Conservation (phyloP, 2,888 invertebrate genomes). For the Masnerella sp. region DNA sequence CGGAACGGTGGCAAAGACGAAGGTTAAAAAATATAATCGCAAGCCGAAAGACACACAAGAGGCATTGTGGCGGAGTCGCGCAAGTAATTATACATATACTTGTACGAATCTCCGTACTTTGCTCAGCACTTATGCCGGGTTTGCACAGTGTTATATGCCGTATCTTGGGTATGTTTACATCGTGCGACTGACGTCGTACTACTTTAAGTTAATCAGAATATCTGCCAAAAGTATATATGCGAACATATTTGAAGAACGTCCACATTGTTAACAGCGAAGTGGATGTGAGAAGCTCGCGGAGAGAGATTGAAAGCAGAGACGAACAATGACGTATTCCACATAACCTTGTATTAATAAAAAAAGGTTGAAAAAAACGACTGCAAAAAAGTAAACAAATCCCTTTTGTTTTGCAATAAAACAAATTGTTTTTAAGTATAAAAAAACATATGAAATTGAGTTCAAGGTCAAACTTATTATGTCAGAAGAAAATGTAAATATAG, state of each 20-base stretch:
- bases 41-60: neutral
- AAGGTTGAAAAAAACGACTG: neutral
- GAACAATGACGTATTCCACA: constrained; percentile 13
- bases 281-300: constrained; percentile 1
- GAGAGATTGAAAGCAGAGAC: constrained; percentile 17
- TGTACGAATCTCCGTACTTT: constrained; percentile 19
- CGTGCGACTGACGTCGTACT: constrained; percentile 15
- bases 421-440: too few relatives aligned
- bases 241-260: constrained; percentile 26
- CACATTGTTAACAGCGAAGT: constrained; percentile 22
- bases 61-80: constrained; percentile 11
- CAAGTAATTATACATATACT: constrained; percentile 25
- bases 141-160: constrained; percentile 24
- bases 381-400: too few relatives aligned
- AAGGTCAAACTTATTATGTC: too few relatives aligned
- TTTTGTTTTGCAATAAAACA: neutral
- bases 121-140: constrained; percentile 13
- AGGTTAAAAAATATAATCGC: too few relatives aligned
- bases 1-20: too few relatives aligned
- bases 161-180: constrained; percentile 28
- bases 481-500: too few relatives aligned
- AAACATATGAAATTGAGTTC: too few relatives aligned
- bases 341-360: constrained; percentile 1
- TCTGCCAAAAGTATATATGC: constrained; percentile 24
- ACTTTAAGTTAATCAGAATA: constrained; percentile 29